These are phyloP conservation scores for Lasioglossum morio DNA, from an alignment of 2,888 invertebrate species.

Conservation along the genomic window DNA sequence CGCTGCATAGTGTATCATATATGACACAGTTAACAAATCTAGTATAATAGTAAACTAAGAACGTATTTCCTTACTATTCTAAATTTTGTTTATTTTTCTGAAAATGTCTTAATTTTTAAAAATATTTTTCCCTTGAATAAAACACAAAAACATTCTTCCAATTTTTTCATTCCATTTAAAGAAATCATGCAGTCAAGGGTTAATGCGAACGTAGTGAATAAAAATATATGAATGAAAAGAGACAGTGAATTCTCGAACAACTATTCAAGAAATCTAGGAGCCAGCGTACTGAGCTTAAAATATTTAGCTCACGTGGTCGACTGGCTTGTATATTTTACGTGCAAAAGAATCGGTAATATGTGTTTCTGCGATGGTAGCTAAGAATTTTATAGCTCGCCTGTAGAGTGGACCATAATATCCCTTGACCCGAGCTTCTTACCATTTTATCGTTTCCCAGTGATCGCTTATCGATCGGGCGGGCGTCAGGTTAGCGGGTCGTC, in stretches of 20 bases:
- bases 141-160: no score
- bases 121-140: no score
- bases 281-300: neutral
- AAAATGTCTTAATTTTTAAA: no score
- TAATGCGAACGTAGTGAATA: no score
- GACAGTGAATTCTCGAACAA: neutral
- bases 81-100: no score
- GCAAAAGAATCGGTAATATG: neutral
- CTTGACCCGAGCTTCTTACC: conserved; percentile 5
- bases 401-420: neutral
- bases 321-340: neutral
- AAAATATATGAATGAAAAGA: no score
- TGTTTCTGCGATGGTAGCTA: neutral
- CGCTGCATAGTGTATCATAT: no score
- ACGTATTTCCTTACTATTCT: no score
- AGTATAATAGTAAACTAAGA: no score
- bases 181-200: no score
- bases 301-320: neutral
- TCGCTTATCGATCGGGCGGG: conserved; percentile 36
- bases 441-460: neutral
- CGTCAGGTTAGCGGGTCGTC: conserved; percentile 46
- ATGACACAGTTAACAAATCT: no score
- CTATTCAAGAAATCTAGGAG: neutral
- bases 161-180: no score
- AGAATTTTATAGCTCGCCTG: neutral